These are phyloP conservation scores for zebrafish (Danio rerio) DNA, from an alignment of 2,113 vertebrate species.

Conservation along the genomic window GRCz12tu NC_133188.1:41400001-41400500, in stretches of 20 bases:
- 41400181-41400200: constrained; percentile 1
- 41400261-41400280: neutral
- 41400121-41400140: constrained; percentile 28
- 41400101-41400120: neutral
- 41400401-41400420: constrained; percentile 38
- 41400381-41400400: constrained; percentile 52
- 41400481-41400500: constrained; percentile 14
- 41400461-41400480: constrained; percentile 15
- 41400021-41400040: neutral
- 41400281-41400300: constrained; percentile 31
- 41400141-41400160: constrained; percentile 1
- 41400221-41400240: constrained; percentile 34
- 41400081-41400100: neutral
- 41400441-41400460: constrained; percentile 35
- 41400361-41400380: constrained; percentile 50
- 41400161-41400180: neutral
- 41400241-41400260: constrained; percentile 15
- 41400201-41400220: constrained; percentile 17
- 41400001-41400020: constrained; percentile 2
- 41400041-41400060: constrained; percentile 19
- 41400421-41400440: constrained; percentile 36
- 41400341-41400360: constrained; percentile 34
- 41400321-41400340: constrained; percentile 45
- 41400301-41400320: constrained; percentile 34
- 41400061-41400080: constrained; percentile 12